Conservation (phyloP, 2,797 vertebrate species). For the Schizopygopsis malacanthus region DNA sequence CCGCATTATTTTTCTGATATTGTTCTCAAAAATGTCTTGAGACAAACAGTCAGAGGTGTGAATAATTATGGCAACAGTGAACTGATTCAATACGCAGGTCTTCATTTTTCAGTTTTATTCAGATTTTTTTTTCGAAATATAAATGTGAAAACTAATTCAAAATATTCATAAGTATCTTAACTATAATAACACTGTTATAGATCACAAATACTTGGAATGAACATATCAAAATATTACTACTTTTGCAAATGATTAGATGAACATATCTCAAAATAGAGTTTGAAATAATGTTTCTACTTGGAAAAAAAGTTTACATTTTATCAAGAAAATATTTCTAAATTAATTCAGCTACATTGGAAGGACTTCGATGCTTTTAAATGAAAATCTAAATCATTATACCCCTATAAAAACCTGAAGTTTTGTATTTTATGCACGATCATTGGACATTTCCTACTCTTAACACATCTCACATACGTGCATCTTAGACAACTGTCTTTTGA, state of each 20-base stretch:
- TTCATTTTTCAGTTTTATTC: neutral
- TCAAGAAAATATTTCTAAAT: neutral
- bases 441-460: slow-evolving; percentile 13
- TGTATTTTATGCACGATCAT: neutral
- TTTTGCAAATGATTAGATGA: too few relatives aligned
- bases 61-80: neutral
- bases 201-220: neutral
- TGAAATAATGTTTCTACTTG: neutral
- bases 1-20: neutral
- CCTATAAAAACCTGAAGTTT: neutral
- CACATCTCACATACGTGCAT: neutral
- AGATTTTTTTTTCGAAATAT: neutral
- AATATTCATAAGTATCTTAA: neutral
- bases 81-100: neutral
- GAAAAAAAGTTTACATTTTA: neutral
- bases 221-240: neutral
- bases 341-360: neutral
- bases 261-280: too few relatives aligned
- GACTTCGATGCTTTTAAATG: neutral
- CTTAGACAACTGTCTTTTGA: neutral
- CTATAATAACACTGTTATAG: neutral
- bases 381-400: neutral
- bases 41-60: neutral
- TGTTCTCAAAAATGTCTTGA: neutral
- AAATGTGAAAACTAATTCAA: neutral